Conservation (phyloP, 1,140 invertebrate genomes). For the Teleogryllus occipitalis region DNA sequence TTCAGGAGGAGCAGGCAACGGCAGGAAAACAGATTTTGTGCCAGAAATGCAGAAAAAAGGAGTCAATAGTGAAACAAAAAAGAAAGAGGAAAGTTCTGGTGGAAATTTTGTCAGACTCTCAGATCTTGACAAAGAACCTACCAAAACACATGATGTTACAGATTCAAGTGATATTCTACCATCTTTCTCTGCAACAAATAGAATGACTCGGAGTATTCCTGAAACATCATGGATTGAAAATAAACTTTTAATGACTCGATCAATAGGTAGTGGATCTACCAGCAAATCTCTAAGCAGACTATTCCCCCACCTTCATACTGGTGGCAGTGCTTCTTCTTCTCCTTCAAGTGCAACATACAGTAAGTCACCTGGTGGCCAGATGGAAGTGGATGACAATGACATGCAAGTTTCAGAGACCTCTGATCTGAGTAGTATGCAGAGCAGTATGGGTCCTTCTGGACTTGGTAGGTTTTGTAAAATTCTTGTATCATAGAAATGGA, state of each 20-base stretch:
- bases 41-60: neutral
- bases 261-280: slow-evolving; percentile 37
- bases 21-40: neutral
- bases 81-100: neutral
- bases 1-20: neutral
- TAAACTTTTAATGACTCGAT: slow-evolving; percentile 48
- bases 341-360: slow-evolving; percentile 6
- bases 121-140: slow-evolving; percentile 39
- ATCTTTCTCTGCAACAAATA: slow-evolving; percentile 26
- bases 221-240: slow-evolving; percentile 57
- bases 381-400: slow-evolving; percentile 22
- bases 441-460: slow-evolving; percentile 44
- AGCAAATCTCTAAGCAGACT: slow-evolving; percentile 33
- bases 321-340: slow-evolving; percentile 6
- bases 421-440: slow-evolving; percentile 46
- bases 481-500: neutral
- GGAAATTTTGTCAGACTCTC: slow-evolving; percentile 45
- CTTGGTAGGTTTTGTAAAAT: slow-evolving; percentile 32
- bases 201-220: slow-evolving; percentile 45
- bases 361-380: slow-evolving; percentile 15
- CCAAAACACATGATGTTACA: neutral
- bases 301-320: slow-evolving; percentile 39
- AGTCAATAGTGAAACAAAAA: neutral
- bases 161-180: slow-evolving; percentile 8
- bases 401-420: slow-evolving; percentile 33